phyloP scores from a whole-genome alignment of 1,140 invertebrate species.

The Chironomus striatipennis region DNA sequence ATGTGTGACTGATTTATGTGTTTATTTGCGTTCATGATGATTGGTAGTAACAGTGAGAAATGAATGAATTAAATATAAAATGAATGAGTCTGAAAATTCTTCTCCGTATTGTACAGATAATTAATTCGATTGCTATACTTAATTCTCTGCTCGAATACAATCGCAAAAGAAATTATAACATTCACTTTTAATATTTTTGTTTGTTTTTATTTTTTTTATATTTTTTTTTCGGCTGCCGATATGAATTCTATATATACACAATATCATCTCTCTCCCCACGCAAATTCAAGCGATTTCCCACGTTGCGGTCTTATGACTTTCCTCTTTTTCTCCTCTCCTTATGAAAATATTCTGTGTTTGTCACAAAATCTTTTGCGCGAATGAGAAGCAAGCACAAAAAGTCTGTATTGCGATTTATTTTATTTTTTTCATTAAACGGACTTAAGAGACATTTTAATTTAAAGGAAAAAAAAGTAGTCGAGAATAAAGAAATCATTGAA shows the following conservation, averaged over 20 bases:
- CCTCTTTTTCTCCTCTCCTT: neutral
- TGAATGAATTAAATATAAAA: neutral
- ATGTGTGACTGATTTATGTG: too few relatives aligned
- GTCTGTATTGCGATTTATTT: neutral
- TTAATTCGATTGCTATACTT: too few relatives aligned
- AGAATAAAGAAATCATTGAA: too few relatives aligned
- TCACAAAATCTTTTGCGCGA: neutral
- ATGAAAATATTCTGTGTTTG: constrained; percentile 9
- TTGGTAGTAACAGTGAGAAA: neutral
- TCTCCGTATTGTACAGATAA: too few relatives aligned
- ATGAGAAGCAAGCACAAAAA: neutral
- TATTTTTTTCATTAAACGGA: neutral
- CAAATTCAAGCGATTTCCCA: neutral
- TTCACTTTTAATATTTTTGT: neutral
- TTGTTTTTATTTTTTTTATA: too few relatives aligned
- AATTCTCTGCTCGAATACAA: too few relatives aligned
- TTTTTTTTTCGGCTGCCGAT: neutral
- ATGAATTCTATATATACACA: neutral
- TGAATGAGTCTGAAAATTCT: neutral
- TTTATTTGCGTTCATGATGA: too few relatives aligned
- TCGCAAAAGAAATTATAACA: neutral
- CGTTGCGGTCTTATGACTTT: constrained; percentile 19
- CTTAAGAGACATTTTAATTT: neutral
- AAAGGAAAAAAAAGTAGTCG: too few relatives aligned
- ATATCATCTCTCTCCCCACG: neutral